Base-by-base conservation (phyloP, 2,888 invertebrate species). In the Leuctra nigra region DNA sequence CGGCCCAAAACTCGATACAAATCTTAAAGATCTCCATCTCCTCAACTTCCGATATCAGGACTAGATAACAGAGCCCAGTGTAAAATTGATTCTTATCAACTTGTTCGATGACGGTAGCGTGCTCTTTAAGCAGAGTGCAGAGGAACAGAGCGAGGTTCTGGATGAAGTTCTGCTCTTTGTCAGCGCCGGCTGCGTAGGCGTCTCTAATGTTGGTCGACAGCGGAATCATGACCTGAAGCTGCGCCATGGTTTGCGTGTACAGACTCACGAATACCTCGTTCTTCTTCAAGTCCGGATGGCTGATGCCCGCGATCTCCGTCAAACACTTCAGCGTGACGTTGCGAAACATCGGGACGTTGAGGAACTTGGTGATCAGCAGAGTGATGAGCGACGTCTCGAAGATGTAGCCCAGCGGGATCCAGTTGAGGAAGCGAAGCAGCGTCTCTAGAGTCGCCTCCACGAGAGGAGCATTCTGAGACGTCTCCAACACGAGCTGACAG, bases 1-100 rank as follows among this genome's bases (percentile, higher is more conserved):
- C 84, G 75, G 95, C 96, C 99, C 99, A 99, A 74, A 96, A 99
- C 72, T 99, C 99, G 62, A 99, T 76, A 69, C 98, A 99, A 63
- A 99, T 98, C 78, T 99, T 99, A 73, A 99, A 99, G 61, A 99
- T 95, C 77, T 99, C 99, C 1, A 96, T 94, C 71, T 99, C 99
- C 64, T 99, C 98, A 2, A 99, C 98, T 76, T 96, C 93, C 13
- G 97, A 97, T 71, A 94, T 94, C 67, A 93, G 77, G 7, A 93
- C 88, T 64, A 94, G 80, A 70, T 93, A 94, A 63, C 87, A 83
- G 54, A 94, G 77, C 7, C 91, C 91, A 70, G 89, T 80, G 48
- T 95, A 75, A 47, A 83, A 81, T 53, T 85, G 84, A 58, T 84
- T 82, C 35, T 86, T 77, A 57, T 87, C 86, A 64, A 87, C 83